These are phyloP conservation scores for Drosophila atripex DNA, from an alignment of 2,888 invertebrate genomes.

Conservation along the genomic window DNA sequence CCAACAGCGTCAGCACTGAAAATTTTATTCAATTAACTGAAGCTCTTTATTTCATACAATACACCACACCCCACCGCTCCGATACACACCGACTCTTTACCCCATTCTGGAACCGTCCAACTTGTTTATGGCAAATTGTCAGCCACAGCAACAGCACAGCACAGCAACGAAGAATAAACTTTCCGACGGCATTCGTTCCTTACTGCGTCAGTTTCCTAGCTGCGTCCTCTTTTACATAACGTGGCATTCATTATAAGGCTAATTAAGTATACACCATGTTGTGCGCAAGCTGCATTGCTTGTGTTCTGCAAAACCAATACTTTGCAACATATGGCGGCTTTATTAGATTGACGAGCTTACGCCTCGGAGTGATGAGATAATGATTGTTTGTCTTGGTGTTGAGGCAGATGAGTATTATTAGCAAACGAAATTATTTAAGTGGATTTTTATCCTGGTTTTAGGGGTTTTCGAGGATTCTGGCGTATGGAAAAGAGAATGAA, in stretches of 20 bases:
- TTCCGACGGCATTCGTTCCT: slow-evolving; percentile 21
- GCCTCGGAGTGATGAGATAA: slow-evolving; percentile 38
- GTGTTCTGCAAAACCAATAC: slow-evolving; percentile 23
- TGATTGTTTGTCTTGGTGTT: slow-evolving; percentile 28
- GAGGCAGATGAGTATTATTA: slow-evolving; percentile 11
- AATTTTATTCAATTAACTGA: slow-evolving; percentile 63
- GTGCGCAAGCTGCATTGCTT: slow-evolving; percentile 13
- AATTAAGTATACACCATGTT: slow-evolving; percentile 65
- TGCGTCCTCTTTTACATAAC: slow-evolving; percentile 28
- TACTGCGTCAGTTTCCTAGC: slow-evolving; percentile 11
- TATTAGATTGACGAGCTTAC: slow-evolving; percentile 32
- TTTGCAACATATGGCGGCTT: slow-evolving; percentile 25
- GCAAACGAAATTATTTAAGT: slow-evolving; percentile 14
- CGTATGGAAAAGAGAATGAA: not conserved
- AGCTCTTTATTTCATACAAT: slow-evolving; percentile 5
- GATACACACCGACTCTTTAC: not conserved
- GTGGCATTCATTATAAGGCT: slow-evolving; percentile 41
- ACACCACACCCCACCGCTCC: not conserved
- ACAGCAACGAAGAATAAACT: slow-evolving; percentile 5
- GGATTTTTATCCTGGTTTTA: too few species aligned
- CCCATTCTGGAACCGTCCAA: slow-evolving; percentile 17
- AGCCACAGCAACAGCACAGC: slow-evolving; percentile 35
- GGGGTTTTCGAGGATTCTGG: not conserved
- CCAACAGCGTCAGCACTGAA: slow-evolving; percentile 23
- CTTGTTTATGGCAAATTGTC: slow-evolving; percentile 53